These are phyloP conservation scores for Busseola fusca DNA, from an alignment of 2,888 invertebrate species.

Conservation along the genomic window DNA sequence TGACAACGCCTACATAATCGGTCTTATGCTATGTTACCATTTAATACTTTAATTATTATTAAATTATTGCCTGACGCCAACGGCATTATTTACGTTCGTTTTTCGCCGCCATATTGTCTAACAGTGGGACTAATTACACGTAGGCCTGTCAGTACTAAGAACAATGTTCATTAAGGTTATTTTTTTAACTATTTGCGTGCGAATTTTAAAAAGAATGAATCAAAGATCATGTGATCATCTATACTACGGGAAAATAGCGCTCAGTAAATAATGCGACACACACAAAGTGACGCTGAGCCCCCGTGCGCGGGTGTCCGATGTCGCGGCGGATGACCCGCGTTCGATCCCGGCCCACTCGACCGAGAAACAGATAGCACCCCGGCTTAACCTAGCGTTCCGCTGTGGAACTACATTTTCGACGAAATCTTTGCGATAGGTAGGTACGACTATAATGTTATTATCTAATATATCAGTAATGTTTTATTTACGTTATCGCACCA, in stretches of 20 bases:
- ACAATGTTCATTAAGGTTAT: not conserved
- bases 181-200: not conserved
- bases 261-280: conserved; percentile 18
- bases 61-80: not conserved
- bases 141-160: not conserved
- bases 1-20: not conserved
- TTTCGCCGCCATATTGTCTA: not conserved
- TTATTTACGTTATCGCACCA: not conserved
- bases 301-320: conserved; percentile 28
- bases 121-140: not conserved
- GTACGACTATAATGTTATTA: not conserved
- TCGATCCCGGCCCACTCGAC: conserved; percentile 45
- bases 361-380: conserved; percentile 50
- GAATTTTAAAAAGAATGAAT: not conserved
- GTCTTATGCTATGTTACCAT: not conserved
- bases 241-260: not conserved
- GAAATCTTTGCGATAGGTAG: not conserved
- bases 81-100: conserved; percentile 15
- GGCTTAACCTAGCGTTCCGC: conserved; percentile 19
- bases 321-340: conserved; percentile 16
- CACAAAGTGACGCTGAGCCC: not conserved
- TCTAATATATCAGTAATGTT: not conserved
- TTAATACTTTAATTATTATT: not conserved
- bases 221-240: conserved; percentile 5
- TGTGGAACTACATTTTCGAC: conserved; percentile 17